Evolutionary conservation across 2,888 invertebrate species (phyloP), one percentile per base, ranked within the genome.

Genomic region (Phania funesta): DNA sequence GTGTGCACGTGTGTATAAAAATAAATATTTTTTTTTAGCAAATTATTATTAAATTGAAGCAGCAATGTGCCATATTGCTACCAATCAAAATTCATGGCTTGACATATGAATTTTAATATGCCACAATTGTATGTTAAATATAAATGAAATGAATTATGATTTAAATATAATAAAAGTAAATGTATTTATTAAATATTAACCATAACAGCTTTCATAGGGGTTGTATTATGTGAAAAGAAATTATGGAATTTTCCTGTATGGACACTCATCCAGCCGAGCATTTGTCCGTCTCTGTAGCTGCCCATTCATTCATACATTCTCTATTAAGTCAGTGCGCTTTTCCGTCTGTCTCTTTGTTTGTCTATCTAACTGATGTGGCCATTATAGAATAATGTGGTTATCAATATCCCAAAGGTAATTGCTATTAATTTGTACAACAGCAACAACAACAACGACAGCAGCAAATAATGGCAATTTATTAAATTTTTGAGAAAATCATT

Each of bases 71-170:
- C 77, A 52, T 58, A 44, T 60, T 35, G 65, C 65, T 50, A 41
- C 65, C 65, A 70, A 78, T 82, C 52, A 70, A 65, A 58, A 70
- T 82, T 52, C 67, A 74, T 78, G 64, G 46, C 46, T 58, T 75
- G 65, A 70, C 54, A 75, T 82, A 71, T 75, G 82, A 82, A 78
- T 82, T 78, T 78, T 78, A 82, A 78, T 82, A 48, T 54, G 58
- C 46, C 62, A 50, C 64, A 78, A 74, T 77, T 70, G 73, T 44
- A 18, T 26, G 11, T 56, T 9, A 60, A 29, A 44, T 48, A 52
- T 56, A 67, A 76, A 73, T 76, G 32, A 50, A 76, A 29, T 64
- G 41, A 62, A 75, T 70, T 32, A 13, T 52, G 56, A 46, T 64
- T 71, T 70, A 62, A 67, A 68, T 76, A 60, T 26, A 70, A 75